phyloP scores from a whole-genome alignment of 2,888 invertebrate genomes.

The Julus scanicus region DNA sequence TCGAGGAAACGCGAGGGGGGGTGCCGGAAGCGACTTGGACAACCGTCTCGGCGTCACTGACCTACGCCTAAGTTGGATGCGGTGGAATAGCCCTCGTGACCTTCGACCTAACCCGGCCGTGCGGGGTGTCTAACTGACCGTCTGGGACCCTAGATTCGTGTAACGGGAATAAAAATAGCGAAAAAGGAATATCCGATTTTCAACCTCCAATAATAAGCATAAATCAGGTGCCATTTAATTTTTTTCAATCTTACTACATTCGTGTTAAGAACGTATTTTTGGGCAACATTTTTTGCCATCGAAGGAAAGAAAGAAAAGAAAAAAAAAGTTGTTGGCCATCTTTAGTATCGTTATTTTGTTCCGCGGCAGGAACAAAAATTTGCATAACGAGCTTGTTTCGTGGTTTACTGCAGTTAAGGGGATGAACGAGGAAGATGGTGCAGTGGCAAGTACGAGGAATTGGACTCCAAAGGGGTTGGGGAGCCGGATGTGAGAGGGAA shows the following conservation, averaged over 20 bases:
- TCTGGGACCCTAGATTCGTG: background rate
- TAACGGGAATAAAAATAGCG: background rate
- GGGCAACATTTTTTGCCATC: too few species aligned
- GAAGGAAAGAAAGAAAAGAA: too few species aligned
- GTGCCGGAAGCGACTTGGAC: background rate
- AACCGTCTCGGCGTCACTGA: background rate
- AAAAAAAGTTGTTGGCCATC: background rate
- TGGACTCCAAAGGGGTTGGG: background rate
- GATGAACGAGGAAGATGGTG: background rate
- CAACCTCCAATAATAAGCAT: too few species aligned
- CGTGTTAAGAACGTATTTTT: too few species aligned
- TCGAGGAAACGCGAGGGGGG: conserved; percentile 2
- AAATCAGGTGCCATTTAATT: too few species aligned
- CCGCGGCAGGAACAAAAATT: background rate
- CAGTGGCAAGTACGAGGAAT: background rate
- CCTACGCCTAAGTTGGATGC: background rate
- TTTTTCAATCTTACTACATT: too few species aligned
- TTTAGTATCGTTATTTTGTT: too few species aligned
- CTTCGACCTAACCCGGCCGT: background rate
- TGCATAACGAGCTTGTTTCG: background rate
- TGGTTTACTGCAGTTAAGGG: background rate
- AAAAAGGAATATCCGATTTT: too few species aligned
- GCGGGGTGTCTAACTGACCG: background rate
- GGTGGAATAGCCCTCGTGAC: background rate
- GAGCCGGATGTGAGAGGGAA: conserved; percentile 1